Base-by-base conservation (phyloP, 1,140 invertebrate species). In the Camponotus pennsylvanicus region DNA sequence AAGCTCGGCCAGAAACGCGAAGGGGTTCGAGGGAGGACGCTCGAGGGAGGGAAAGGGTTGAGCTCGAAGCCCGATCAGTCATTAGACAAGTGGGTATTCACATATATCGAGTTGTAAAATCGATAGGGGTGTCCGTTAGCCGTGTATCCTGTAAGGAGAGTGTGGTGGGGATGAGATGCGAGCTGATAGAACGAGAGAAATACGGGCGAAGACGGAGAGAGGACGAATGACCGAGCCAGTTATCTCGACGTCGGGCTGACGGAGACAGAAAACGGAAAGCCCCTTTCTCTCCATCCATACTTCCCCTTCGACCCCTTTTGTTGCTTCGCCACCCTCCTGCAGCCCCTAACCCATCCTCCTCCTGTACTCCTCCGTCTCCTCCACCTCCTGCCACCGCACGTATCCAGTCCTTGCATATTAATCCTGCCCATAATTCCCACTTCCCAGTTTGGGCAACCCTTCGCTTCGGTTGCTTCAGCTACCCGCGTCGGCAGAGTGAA, bases 331-430 rank as follows among this genome's bases (percentile, higher is more conserved):
- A 88, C 86, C 91, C 92, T 91, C 90, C 90, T 86, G 87, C 91
- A 86, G 79, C 83, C 88, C 83, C 92, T 89, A 92, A 85, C 90
- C 90, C 91, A 91, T 92, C 86, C 86, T 86, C 85, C 73, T 71
- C 77, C 80, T 83, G 1, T 27, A 45, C 87, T 89, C 87, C 89
- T 89, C 87, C 89, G 71, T 88, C 89, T 92, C 89, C 89, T 91
- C 91, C 90, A 91, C 91, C 94, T 92, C 91, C 92, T 85, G 88
- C 91, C 91, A 89, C 92, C 92, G 89, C 92, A 94, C 94, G 94
- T 95, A 95, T 95, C 95, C 95, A 95, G 94, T 95, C 94, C 94
- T 95, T 95, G 95, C 94, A 95, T 95, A 95, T 95, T 95, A 95
- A 95, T 95, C 95, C 95, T 95, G 92, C 94, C 95, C 94, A 95